Conservation (phyloP, 2,888 invertebrate genomes). For the Therioaphis trifolii region DNA sequence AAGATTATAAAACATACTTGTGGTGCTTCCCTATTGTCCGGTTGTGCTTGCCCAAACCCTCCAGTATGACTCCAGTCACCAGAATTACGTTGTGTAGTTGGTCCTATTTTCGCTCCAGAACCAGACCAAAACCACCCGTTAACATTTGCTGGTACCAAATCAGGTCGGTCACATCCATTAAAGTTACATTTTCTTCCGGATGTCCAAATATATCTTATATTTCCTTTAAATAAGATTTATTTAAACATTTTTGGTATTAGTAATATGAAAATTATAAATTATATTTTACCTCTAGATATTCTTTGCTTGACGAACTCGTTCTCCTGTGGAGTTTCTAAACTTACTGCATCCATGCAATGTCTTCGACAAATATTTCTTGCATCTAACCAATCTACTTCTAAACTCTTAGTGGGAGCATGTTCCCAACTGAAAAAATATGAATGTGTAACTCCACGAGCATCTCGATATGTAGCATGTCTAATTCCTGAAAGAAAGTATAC, state of each 20-base stretch:
- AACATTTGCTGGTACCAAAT: constrained; percentile 85
- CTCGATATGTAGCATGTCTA: constrained; percentile 87
- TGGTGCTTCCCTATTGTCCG: constrained; percentile 90
- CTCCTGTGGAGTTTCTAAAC: constrained; percentile 89
- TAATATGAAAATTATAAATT: neutral
- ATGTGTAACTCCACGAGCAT: constrained; percentile 87
- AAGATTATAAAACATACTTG: constrained; percentile 72
- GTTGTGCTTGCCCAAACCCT: constrained; percentile 87
- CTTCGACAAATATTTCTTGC: constrained; percentile 90
- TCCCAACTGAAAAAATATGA: constrained; percentile 96
- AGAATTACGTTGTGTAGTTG: constrained; percentile 87
- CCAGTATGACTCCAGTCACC: constrained; percentile 92
- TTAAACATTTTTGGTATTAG: too few relatives aligned
- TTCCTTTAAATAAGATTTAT: constrained; percentile 69
- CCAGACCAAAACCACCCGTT: constrained; percentile 96
- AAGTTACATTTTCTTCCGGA: constrained; percentile 93
- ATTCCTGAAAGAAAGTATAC: constrained; percentile 74
- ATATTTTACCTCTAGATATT: too few relatives aligned
- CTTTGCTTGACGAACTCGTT: constrained; percentile 92
- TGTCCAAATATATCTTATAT: constrained; percentile 84
- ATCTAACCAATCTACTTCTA: constrained; percentile 92
- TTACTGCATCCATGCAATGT: constrained; percentile 94
- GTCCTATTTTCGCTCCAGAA: constrained; percentile 89
- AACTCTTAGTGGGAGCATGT: constrained; percentile 81
- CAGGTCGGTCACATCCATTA: constrained; percentile 85